phyloP scores from a whole-genome alignment of 2,797 vertebrate genomes.

The Danio aesculapii region DNA sequence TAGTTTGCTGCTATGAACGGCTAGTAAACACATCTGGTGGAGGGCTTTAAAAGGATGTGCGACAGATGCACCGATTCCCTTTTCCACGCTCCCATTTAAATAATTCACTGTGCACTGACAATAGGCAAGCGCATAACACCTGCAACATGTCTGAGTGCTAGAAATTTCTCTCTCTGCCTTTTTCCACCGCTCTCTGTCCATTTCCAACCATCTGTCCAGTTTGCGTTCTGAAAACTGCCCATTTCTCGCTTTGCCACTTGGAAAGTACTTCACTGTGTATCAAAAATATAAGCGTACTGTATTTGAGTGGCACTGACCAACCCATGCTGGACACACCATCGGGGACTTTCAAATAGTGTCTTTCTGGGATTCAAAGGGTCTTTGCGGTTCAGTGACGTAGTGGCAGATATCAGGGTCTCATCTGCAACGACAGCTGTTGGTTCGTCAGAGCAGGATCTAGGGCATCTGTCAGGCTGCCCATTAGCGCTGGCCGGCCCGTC shows the following conservation, averaged over 20 bases:
- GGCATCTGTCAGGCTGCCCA: slow-evolving; percentile 72
- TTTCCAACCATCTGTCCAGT: slow-evolving; percentile 72
- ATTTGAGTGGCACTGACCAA: neutral
- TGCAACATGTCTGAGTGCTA: slow-evolving; percentile 68
- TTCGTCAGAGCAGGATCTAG: slow-evolving; percentile 67
- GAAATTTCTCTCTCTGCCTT: slow-evolving; percentile 26
- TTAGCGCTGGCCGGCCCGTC: slow-evolving; percentile 44
- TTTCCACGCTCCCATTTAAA: slow-evolving; percentile 84
- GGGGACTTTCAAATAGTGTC: slow-evolving; percentile 26
- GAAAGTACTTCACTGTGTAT: neutral
- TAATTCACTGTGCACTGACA: slow-evolving; percentile 82
- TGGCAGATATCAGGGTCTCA: slow-evolving; percentile 68
- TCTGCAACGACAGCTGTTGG: slow-evolving; percentile 81
- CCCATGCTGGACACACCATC: neutral
- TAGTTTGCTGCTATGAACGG: slow-evolving; percentile 85
- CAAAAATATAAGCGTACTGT: neutral
- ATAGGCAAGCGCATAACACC: slow-evolving; percentile 70
- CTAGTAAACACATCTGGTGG: slow-evolving; percentile 93
- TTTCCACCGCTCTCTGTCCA: slow-evolving; percentile 32
- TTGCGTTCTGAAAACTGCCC: slow-evolving; percentile 20
- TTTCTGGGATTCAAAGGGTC: slow-evolving; percentile 65
- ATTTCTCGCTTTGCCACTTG: neutral
- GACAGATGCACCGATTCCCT: slow-evolving; percentile 91
- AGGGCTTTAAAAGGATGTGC: slow-evolving; percentile 81
- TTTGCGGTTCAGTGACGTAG: slow-evolving; percentile 58